These are phyloP conservation scores for Delphinus delphis DNA, from an alignment of 2,113 vertebrate species.

Conservation along the genomic window DNA sequence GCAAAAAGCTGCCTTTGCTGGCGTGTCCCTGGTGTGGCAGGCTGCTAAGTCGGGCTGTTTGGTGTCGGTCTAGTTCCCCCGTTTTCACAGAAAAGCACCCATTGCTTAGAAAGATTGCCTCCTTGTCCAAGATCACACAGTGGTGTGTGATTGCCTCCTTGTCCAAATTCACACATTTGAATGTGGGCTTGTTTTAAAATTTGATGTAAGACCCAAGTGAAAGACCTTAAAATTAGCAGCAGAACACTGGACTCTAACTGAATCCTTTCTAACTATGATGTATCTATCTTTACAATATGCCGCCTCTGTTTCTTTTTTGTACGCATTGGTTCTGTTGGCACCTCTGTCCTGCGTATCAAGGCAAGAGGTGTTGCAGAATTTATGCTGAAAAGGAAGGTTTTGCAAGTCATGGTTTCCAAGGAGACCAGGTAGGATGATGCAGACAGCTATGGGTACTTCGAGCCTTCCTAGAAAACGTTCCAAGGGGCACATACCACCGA, in stretches of 20 bases:
- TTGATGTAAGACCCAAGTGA: not conserved
- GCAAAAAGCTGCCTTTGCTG: not conserved
- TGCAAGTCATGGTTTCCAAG: not conserved
- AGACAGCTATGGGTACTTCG: not conserved
- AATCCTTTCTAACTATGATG: not conserved
- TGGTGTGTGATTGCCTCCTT: not conserved
- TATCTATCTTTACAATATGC: not conserved
- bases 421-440: not conserved
- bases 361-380: not conserved
- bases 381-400: not conserved
- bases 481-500: not conserved
- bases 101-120: not conserved
- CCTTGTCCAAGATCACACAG: not conserved
- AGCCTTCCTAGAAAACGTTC: not conserved
- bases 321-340: not conserved
- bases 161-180: not conserved
- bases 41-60: not conserved
- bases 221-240: not conserved
- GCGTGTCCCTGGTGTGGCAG: accelerated
- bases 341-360: not conserved
- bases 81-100: not conserved
- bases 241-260: not conserved
- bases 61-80: not conserved
- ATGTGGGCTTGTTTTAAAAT: not conserved
- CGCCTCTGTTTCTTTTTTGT: not conserved